Evolutionary conservation across 2,888 invertebrate species (phyloP).

Genomic region (Acleris literana): DNA sequence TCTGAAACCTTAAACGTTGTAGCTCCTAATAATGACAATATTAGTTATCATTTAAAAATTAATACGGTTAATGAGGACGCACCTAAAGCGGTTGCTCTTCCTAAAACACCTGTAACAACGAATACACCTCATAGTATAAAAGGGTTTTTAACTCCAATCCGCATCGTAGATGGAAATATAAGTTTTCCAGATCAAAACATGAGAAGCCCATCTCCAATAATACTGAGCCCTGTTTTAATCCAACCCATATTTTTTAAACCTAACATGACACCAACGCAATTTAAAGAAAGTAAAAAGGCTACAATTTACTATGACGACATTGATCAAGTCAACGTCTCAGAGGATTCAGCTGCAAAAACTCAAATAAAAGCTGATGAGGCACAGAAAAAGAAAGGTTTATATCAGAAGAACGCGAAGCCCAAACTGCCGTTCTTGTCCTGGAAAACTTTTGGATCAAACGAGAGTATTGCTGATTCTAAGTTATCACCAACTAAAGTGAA

Average conservation of each 20-base stretch:
- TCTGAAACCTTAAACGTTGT: slow-evolving; percentile 36
- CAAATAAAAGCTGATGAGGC: slow-evolving; percentile 42
- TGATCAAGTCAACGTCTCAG: slow-evolving; percentile 59
- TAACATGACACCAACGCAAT: slow-evolving; percentile 34
- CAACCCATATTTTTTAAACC: slow-evolving; percentile 66
- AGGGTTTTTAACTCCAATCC: slow-evolving; percentile 63
- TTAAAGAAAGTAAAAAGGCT: slow-evolving; percentile 50
- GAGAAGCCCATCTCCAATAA: slow-evolving; percentile 58
- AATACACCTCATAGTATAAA: slow-evolving; percentile 50
- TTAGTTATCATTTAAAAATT: slow-evolving; percentile 76
- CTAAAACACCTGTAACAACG: slow-evolving; percentile 42
- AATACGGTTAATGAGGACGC: slow-evolving; percentile 54
- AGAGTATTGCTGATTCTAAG: slow-evolving; percentile 51
- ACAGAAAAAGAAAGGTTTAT: slow-evolving; percentile 55
- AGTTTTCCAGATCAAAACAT: slow-evolving; percentile 37
- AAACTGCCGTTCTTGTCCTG: slow-evolving; percentile 62
- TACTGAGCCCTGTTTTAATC: slow-evolving; percentile 71
- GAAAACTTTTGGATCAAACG: slow-evolving; percentile 56
- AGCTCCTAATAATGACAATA: slow-evolving; percentile 56
- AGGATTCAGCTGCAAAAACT: slow-evolving; percentile 39
- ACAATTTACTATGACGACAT: slow-evolving; percentile 73
- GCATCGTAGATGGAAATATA: slow-evolving; percentile 54
- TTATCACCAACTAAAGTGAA: slow-evolving; percentile 48
- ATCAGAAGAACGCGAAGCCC: slow-evolving; percentile 64
- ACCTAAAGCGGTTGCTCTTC: slow-evolving; percentile 43